Conservation (phyloP, 2,113 vertebrate species). For the Oryzias javanicus region DNA sequence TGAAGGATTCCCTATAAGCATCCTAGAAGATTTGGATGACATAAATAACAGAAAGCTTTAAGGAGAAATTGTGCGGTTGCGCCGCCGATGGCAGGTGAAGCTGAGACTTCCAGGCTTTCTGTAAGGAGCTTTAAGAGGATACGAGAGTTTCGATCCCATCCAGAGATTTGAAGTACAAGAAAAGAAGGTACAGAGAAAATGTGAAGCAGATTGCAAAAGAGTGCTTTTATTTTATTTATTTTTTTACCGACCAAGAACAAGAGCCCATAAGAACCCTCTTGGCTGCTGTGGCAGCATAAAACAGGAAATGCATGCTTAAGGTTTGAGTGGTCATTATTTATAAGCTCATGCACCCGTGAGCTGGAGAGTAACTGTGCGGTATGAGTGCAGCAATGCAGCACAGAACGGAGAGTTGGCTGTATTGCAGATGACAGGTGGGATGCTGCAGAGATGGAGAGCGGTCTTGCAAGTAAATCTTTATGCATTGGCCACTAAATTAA, state of each 20-base stretch:
- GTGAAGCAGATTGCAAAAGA: slow-evolving; percentile 21
- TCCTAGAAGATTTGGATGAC: neutral
- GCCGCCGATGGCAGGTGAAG: slow-evolving; percentile 6
- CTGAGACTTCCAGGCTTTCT: neutral
- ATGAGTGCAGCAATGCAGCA: slow-evolving; percentile 55
- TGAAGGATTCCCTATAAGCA: neutral
- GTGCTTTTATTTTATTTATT: neutral
- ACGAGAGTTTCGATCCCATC: slow-evolving; percentile 6
- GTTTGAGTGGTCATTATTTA: slow-evolving; percentile 7
- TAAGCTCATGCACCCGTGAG: slow-evolving; percentile 1
- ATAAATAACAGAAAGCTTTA: neutral
- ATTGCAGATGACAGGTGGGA: slow-evolving; percentile 55
- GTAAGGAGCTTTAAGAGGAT: slow-evolving; percentile 4
- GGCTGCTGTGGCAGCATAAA: neutral
- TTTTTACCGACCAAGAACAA: slow-evolving; percentile 6
- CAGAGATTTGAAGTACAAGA: neutral
- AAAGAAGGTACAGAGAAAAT: slow-evolving; percentile 1
- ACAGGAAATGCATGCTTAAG: neutral
- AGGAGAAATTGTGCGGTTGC: neutral
- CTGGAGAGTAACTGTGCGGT: slow-evolving; percentile 7
- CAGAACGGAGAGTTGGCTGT: slow-evolving; percentile 36
- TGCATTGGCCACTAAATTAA: slow-evolving; percentile 29
- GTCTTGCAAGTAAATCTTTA: slow-evolving; percentile 55
- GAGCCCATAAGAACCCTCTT: neutral
- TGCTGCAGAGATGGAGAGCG: slow-evolving; percentile 55